Conservation (phyloP, 2,797 vertebrate species). For the Xenentodon cancila region DNA sequence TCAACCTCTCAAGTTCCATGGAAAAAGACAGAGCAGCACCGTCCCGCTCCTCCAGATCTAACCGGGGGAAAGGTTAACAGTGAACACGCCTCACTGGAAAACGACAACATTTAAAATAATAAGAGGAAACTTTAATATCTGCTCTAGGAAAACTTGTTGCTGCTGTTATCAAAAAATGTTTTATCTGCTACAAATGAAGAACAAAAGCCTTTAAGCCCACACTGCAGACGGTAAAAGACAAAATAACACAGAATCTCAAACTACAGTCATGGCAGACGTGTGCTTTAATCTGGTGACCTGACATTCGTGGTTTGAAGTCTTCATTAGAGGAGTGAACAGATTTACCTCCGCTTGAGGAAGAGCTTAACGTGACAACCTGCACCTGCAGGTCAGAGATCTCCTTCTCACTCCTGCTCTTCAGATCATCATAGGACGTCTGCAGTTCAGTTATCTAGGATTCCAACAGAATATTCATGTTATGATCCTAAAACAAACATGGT, state of each 20-base stretch:
- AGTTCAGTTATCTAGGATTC: constrained; percentile 73
- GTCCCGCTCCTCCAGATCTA: constrained; percentile 54
- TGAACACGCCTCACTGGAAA: constrained; percentile 4
- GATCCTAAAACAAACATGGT: not conserved
- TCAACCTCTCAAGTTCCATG: constrained; percentile 73
- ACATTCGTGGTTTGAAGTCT: not conserved
- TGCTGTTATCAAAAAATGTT: too few relatives aligned
- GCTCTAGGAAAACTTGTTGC: too few relatives aligned
- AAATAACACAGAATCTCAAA: not conserved
- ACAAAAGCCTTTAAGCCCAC: not conserved
- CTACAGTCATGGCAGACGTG: not conserved
- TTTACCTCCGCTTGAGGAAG: constrained; percentile 53
- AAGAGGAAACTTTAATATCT: not conserved
- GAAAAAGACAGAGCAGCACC: constrained; percentile 36
- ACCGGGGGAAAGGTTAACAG: constrained; percentile 1
- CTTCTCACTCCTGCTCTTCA: constrained; percentile 72
- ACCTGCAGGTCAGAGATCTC: constrained; percentile 55
- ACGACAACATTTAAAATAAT: constrained; percentile 16
- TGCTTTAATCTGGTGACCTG: not conserved
- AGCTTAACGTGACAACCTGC: constrained; percentile 48
- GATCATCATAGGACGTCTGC: constrained; percentile 57
- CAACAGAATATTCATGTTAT: constrained; percentile 15
- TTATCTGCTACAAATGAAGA: too few relatives aligned
- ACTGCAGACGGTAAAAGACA: not conserved
- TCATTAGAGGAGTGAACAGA: not conserved